These are phyloP conservation scores for Drosophila kuntzei DNA, from an alignment of 2,888 invertebrate genomes.

Conservation along the genomic window DNA sequence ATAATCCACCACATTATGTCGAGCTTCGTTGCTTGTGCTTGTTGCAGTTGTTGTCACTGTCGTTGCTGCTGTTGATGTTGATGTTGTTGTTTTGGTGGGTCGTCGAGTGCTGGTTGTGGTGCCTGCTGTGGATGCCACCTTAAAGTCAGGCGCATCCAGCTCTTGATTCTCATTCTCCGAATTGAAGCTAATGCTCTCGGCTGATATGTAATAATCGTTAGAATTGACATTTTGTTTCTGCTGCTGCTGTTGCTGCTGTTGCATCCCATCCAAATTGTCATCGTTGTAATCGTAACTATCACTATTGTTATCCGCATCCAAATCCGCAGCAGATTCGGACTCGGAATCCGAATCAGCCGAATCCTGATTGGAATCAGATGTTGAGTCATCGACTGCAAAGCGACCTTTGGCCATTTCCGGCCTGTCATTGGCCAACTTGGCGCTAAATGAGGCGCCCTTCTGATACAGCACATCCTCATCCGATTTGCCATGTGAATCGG, in stretches of 20 bases:
- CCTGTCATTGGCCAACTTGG: constrained; percentile 88
- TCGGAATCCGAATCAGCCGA: constrained; percentile 23
- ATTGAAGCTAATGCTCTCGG: constrained; percentile 82
- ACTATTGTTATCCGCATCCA: constrained; percentile 31
- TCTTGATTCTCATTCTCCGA: constrained; percentile 68
- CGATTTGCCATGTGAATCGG: constrained; percentile 86
- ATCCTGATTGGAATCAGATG: constrained; percentile 16
- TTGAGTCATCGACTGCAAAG: constrained; percentile 25
- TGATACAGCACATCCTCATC: constrained; percentile 91
- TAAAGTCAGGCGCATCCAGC: constrained; percentile 71
- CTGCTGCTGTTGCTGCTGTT: constrained; percentile 31
- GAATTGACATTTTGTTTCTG: constrained; percentile 79
- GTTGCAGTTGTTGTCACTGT: constrained; percentile 13
- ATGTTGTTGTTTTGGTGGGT: constrained; percentile 40
- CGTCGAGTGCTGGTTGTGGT: constrained; percentile 22
- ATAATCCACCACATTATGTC: constrained; percentile 41
- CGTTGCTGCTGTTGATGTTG: constrained; percentile 20
- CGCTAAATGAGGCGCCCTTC: constrained; percentile 92
- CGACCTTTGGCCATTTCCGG: constrained; percentile 36
- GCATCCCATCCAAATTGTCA: constrained; percentile 47
- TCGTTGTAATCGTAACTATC: constrained; percentile 64
- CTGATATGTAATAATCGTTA: constrained; percentile 85
- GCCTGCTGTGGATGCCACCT: constrained; percentile 54
- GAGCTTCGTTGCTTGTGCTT: constrained; percentile 28
- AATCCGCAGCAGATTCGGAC: constrained; percentile 22